These are phyloP conservation scores for Agrotis segetum DNA, from an alignment of 2,888 invertebrate genomes.

Conservation along the genomic window DNA sequence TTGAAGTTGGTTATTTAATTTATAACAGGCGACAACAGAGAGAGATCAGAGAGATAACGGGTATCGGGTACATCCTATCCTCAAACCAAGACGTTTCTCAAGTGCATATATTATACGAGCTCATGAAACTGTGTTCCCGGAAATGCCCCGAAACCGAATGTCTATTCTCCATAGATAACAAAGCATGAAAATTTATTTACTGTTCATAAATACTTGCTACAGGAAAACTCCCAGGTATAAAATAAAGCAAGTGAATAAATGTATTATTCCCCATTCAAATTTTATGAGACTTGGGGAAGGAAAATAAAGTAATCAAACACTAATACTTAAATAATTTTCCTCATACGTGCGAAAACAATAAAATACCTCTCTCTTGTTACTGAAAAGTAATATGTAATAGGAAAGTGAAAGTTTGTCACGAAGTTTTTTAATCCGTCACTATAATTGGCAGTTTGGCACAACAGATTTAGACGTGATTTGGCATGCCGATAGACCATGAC, in stretches of 20 bases:
- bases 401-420: background rate
- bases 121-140: background rate
- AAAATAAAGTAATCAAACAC: conserved; percentile 1
- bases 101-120: too few species aligned
- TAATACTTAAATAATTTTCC: conserved; percentile 9
- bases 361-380: background rate
- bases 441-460: background rate
- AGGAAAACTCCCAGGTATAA: conserved; percentile 16
- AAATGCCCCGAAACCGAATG: background rate
- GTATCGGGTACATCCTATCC: too few species aligned
- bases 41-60: too few species aligned
- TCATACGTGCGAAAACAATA: conserved; percentile 8
- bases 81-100: too few species aligned
- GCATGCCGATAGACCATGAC: background rate
- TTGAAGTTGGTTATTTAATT: too few species aligned
- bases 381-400: background rate
- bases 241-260: conserved; percentile 9
- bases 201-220: conserved; percentile 8
- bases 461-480: background rate
- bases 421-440: background rate
- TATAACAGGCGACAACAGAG: too few species aligned
- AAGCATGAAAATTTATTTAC: background rate
- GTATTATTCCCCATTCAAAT: conserved; percentile 26
- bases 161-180: background rate
- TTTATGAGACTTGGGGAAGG: conserved; percentile 17